Conservation (phyloP, 1,140 invertebrate species). For the Drusus annulatus region DNA sequence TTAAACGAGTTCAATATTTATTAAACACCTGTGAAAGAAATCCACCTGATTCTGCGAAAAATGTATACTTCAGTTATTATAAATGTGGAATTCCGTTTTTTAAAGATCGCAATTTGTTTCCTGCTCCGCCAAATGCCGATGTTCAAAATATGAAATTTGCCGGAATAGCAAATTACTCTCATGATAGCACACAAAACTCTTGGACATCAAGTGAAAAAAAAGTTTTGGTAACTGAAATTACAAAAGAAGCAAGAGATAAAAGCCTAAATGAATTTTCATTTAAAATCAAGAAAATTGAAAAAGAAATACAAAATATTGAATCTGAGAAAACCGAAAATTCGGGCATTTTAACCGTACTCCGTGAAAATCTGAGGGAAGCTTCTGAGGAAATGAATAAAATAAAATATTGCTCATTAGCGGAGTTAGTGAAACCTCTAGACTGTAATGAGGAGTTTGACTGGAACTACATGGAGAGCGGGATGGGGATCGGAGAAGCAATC, state of each 20-base stretch:
- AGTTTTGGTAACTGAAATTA: not conserved
- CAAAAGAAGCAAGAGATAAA: slow-evolving; percentile 5
- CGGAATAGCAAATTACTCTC: slow-evolving; percentile 26
- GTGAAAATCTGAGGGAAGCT: not conserved
- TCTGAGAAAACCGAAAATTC: not conserved
- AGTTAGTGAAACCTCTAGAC: slow-evolving; percentile 25
- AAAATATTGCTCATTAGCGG: not conserved
- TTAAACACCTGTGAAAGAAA: not conserved
- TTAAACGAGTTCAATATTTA: slow-evolving; percentile 22
- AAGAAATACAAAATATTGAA: slow-evolving; percentile 2
- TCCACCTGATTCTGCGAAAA: not conserved
- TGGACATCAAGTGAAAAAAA: slow-evolving; percentile 39
- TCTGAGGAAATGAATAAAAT: not conserved
- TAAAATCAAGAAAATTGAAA: slow-evolving; percentile 26
- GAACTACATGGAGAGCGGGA: not conserved
- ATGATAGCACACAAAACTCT: not conserved
- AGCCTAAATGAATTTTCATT: not conserved
- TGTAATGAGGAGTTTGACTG: slow-evolving; percentile 41
- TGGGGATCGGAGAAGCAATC: not conserved
- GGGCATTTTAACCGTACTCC: not conserved
- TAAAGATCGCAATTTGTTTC: slow-evolving; percentile 60
- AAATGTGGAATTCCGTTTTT: slow-evolving; percentile 62
- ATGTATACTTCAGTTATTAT: slow-evolving; percentile 24
- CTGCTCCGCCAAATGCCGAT: slow-evolving; percentile 60
- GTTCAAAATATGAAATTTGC: slow-evolving; percentile 43